Conservation (phyloP, 2,888 invertebrate species). For the Drosophila prolongata region DNA sequence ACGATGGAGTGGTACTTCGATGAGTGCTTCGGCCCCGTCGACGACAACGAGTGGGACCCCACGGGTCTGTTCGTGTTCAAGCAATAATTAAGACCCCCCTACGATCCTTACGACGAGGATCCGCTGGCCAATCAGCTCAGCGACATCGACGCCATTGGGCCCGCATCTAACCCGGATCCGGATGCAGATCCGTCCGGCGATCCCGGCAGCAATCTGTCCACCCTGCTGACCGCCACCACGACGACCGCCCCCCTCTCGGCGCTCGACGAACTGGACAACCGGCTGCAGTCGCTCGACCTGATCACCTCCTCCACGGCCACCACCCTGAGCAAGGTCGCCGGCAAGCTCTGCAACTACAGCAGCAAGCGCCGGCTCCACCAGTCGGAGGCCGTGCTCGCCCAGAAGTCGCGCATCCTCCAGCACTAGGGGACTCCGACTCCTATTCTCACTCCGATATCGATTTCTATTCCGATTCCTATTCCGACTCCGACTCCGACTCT, state of each 20-base stretch:
- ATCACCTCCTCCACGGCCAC: constrained; percentile 69
- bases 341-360: constrained; percentile 69
- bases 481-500: too few relatives aligned
- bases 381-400: constrained; percentile 64
- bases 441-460: background rate
- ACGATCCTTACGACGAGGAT: constrained; percentile 78
- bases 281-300: constrained; percentile 64
- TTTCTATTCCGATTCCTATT: background rate
- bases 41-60: constrained; percentile 89
- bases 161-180: constrained; percentile 48
- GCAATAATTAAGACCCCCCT: constrained; percentile 83
- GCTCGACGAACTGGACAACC: constrained; percentile 68
- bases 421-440: constrained; percentile 42
- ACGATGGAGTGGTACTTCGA: constrained; percentile 95
- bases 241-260: constrained; percentile 62
- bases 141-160: constrained; percentile 55
- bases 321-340: constrained; percentile 66
- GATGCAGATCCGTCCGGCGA: constrained; percentile 11
- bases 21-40: constrained; percentile 91
- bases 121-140: constrained; percentile 74
- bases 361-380: constrained; percentile 69
- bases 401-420: constrained; percentile 67
- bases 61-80: constrained; percentile 85
- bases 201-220: constrained; percentile 35
- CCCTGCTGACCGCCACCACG: constrained; percentile 33